Conservation (phyloP, 2,888 invertebrate genomes). For the Acronicta alni region DNA sequence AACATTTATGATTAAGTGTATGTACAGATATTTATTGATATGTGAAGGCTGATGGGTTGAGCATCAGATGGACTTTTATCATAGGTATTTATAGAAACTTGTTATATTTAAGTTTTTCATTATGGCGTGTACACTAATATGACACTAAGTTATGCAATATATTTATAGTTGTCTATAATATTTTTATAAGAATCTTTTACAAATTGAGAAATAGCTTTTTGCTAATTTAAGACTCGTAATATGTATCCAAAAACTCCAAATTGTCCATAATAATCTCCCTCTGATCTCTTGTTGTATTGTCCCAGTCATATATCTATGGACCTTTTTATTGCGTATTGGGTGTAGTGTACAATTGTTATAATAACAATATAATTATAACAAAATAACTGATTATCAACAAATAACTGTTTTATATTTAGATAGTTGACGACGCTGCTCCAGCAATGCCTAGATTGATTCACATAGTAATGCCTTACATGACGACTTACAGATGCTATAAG, state of each 20-base stretch:
- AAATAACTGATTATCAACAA: conserved; percentile 73
- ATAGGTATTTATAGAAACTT: conserved; percentile 72
- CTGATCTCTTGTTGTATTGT: conserved; percentile 68
- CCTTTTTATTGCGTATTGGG: conserved; percentile 51
- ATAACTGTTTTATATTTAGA: conserved; percentile 62
- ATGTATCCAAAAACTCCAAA: conserved; percentile 57
- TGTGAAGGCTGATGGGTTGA: conserved; percentile 71
- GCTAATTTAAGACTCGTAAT: conserved; percentile 66
- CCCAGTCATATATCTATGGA: conserved; percentile 51
- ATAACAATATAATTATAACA: conserved; percentile 56
- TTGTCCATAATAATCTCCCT: conserved; percentile 65
- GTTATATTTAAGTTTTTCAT: conserved; percentile 74
- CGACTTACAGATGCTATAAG: conserved; percentile 60
- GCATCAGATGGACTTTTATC: conserved; percentile 69
- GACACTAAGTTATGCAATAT: conserved; percentile 79
- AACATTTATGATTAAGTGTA: conserved; percentile 69
- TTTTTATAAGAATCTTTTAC: conserved; percentile 79
- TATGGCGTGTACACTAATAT: conserved; percentile 74
- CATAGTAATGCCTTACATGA: conserved; percentile 70
- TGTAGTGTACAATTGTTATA: conserved; percentile 60
- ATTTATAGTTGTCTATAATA: conserved; percentile 80
- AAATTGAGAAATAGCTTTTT: conserved; percentile 68
- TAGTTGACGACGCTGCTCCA: conserved; percentile 58
- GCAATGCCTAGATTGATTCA: conserved; percentile 66
- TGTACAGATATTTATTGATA: conserved; percentile 86